A percentile compares a stretch with the other conserved stretches of the same genome.
Conservation (phyloP, 2,797 vertebrate genomes). For the Artibeus jamaicensis region DNA sequence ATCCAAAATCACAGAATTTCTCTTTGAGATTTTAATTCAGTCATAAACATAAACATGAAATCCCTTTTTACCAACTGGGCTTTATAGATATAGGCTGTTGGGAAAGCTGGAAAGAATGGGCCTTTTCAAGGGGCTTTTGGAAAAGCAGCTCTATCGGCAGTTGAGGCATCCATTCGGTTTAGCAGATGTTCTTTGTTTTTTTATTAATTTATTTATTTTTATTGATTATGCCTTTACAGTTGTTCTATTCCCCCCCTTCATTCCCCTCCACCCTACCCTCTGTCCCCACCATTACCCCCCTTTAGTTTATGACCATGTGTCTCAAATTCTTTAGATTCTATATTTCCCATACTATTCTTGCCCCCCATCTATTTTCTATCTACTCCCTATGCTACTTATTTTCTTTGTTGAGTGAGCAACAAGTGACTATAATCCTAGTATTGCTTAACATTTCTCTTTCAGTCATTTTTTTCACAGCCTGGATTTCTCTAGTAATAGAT, state of each 20-base stretch:
- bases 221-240: no score
- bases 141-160: not conserved
- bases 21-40: not conserved
- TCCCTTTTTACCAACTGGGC: not conserved
- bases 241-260: no score
- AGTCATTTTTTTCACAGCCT: not conserved
- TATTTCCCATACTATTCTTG: no score
- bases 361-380: no score
- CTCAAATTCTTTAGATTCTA: no score
- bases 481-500: not conserved
- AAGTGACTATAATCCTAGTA: not conserved
- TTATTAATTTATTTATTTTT: no score
- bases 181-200: conserved; percentile 30
- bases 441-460: not conserved
- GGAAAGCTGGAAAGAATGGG: not conserved
- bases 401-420: conserved; percentile 20
- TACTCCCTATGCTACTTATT: no score
- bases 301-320: no score
- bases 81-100: not conserved
- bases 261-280: no score
- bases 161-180: conserved; percentile 22
- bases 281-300: no score
- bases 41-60: not conserved
- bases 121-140: not conserved
- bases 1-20: not conserved